Evolutionary conservation across 2,888 invertebrate genomes (phyloP).

Genomic region (Oscheius onirici): DNA sequence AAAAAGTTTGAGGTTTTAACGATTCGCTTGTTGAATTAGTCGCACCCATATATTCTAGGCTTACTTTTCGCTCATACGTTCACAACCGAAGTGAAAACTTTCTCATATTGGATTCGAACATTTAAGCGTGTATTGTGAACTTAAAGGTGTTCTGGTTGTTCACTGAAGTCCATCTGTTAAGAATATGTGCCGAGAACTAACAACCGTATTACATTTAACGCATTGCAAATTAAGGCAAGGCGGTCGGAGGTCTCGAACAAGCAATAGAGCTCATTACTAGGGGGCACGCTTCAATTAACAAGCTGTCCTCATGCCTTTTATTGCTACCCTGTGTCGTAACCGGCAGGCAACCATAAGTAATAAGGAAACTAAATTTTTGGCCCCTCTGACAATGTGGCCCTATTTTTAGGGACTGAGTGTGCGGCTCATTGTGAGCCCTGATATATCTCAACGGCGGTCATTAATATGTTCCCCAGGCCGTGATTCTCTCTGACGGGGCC

Average conservation of each 20-base stretch:
- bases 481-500: constrained; percentile 16
- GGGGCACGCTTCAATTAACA: constrained; percentile 30
- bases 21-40: constrained; percentile 9
- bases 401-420: neutral
- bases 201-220: constrained; percentile 17
- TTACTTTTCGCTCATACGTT: constrained; percentile 7
- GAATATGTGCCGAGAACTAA: too few species aligned
- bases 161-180: neutral
- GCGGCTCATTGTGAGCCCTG: neutral
- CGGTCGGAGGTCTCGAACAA: constrained; percentile 16
- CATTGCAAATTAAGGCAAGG: constrained; percentile 24
- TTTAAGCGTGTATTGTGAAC: neutral
- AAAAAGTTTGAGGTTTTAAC: too few species aligned
- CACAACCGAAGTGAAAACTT: neutral
- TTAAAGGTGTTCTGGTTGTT: neutral
- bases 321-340: constrained; percentile 26
- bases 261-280: constrained; percentile 26
- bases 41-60: constrained; percentile 14
- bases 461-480: constrained; percentile 12
- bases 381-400: neutral
- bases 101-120: neutral
- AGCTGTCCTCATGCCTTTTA: constrained; percentile 31
- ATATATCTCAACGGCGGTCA: constrained; percentile 13
- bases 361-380: constrained; percentile 10
- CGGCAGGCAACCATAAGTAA: neutral